A percentile compares a stretch with the other conserved stretches of the same genome.
These are phyloP conservation scores for Ischnus inquisitorius DNA, from an alignment of 2,888 invertebrate genomes.

Conservation along the genomic window DNA sequence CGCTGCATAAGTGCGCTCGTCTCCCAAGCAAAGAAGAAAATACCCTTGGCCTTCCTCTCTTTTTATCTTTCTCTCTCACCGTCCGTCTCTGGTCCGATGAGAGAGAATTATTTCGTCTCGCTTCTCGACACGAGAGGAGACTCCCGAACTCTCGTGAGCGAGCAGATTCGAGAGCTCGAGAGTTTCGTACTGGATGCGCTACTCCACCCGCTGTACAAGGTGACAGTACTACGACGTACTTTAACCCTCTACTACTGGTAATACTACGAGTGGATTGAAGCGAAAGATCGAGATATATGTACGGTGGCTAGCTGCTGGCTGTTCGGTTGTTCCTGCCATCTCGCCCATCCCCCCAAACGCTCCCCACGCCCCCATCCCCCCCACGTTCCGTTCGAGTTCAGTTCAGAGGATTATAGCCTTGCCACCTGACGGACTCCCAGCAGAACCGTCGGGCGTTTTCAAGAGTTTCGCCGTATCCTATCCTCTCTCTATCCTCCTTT, in stretches of 20 bases:
- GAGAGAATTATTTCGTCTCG: constrained; percentile 19
- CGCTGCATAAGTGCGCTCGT: constrained; percentile 72
- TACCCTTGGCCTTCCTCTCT: neutral
- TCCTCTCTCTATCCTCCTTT: constrained; percentile 33
- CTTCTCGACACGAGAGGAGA: constrained; percentile 27
- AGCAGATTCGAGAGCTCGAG: constrained; percentile 51
- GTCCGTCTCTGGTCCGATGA: constrained; percentile 19
- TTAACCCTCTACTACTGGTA: constrained; percentile 57
- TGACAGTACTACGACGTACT: constrained; percentile 51
- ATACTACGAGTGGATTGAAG: constrained; percentile 50
- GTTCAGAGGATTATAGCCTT: constrained; percentile 80
- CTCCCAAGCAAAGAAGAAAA: constrained; percentile 47
- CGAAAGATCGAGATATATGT: constrained; percentile 55
- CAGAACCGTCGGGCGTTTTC: constrained; percentile 61
- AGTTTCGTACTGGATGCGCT: constrained; percentile 37
- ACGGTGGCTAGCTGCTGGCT: constrained; percentile 30
- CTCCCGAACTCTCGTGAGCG: neutral
- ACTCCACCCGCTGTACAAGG: constrained; percentile 25
- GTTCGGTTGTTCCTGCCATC: constrained; percentile 27
- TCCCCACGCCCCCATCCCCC: too few species aligned
- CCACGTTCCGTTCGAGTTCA: constrained; percentile 56
- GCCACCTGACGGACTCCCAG: constrained; percentile 81
- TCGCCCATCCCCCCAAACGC: constrained; percentile 18
- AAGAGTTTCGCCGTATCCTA: constrained; percentile 67
- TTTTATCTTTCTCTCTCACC: neutral